Base-by-base conservation (phyloP, 2,797 vertebrate genomes). In the Lemur catta region DNA sequence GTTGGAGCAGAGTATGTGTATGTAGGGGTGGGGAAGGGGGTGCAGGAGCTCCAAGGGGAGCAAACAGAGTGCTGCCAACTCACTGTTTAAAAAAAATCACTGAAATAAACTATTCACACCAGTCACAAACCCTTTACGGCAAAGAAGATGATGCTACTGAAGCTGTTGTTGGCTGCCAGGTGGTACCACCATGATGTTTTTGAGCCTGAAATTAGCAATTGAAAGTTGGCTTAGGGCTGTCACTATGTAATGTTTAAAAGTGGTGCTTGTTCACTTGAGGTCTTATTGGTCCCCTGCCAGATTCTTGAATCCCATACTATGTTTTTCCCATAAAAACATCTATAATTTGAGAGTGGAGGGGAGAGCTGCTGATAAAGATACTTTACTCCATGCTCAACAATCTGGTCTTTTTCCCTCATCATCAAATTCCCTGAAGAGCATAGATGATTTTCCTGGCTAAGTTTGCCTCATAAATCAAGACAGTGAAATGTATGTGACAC, bases 401-500 rank as follows among this genome's bases (percentile, higher is more conserved):
- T 55, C 55, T 88, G 48, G 50, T 71, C 93, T 96, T 94, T 43
- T 84, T 84, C 55, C 48, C 26, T 82, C 33, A 67, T n/a, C 20
- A 8, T 91, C 71, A 48, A 85, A 4, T 67, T 80, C 76, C 61
- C 71, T 57, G 35, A 89, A 95, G 52, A 90, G 35, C 48, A 20
- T 15, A 22, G 88, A 33, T 55, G 88, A n/a, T 71, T 95, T 95
- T 95, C 74, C 89, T 95, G 81, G 91, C 63, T 17, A 57, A 79
- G 30, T 94, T 93, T 26, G 9, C 48, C 48, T 74, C 63, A 48
- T 94, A 89, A 91, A 91, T 91, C 95, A 93, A 79, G 93, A 69
- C 30, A 88, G 6, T 93, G 46, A 96, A 72, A 55, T 65, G 14
- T 38, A 12, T 30, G 24, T 52, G 59, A 52, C 17, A 26, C 7